phyloP scores from a whole-genome alignment of 2,113 vertebrate genomes.

The Phodopus roborovskii region DNA sequence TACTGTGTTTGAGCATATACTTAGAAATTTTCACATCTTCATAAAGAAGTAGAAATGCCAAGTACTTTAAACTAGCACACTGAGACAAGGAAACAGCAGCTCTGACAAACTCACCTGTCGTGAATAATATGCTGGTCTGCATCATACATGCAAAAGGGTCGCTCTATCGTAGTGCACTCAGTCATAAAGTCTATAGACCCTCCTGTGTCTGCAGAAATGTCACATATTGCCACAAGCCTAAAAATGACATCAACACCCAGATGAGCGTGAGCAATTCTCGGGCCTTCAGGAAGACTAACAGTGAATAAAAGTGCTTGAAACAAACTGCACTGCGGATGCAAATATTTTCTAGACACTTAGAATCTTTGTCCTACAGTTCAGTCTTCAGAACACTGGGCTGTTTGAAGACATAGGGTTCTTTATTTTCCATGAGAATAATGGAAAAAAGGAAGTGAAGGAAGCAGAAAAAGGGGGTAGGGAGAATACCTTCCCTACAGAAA shows the following conservation, averaged over 20 bases:
- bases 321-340: not conserved
- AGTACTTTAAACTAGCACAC: not conserved
- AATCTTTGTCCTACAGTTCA: not conserved
- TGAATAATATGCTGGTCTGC: conserved; percentile 96
- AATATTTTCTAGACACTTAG: not conserved
- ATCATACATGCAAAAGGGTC: conserved; percentile 98
- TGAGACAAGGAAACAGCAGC: not conserved
- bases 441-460: not conserved
- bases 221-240: conserved; percentile 97
- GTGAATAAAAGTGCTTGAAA: conserved; percentile 18
- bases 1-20: not conserved
- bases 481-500: conserved; percentile 31
- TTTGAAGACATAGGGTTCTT: conserved; percentile 12
- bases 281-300: conserved; percentile 10
- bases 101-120: conserved; percentile 90
- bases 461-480: not conserved
- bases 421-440: not conserved
- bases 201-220: conserved; percentile 97
- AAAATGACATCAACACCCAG: conserved; percentile 21
- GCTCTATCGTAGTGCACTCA: conserved; percentile 97
- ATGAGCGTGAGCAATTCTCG: not conserved
- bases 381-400: not conserved
- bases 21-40: not conserved
- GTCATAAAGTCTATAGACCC: conserved; percentile 99
- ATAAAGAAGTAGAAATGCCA: not conserved